A percentile compares a stretch with the other conserved stretches of the same genome.
Evolutionary conservation across 1,140 invertebrate species (phyloP).

Genomic region (Drosophila sulfurigaster): DNA sequence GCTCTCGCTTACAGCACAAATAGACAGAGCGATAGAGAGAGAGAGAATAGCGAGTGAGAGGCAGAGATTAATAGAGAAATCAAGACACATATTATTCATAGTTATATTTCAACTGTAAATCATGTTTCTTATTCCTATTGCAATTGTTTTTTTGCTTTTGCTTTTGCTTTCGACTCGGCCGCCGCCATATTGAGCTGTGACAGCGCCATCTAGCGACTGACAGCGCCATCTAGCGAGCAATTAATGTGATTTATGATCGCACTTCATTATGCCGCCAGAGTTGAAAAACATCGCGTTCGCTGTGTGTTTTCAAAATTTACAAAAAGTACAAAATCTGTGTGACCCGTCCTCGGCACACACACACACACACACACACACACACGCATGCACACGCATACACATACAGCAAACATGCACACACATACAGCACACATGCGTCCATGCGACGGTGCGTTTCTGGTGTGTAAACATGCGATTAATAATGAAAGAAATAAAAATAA

Average conservation of each 20-base stretch:
- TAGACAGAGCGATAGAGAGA: neutral
- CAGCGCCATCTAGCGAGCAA: constrained; percentile 68
- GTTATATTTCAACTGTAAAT: no score
- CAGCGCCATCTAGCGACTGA: constrained; percentile 13
- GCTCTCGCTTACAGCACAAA: constrained; percentile 14
- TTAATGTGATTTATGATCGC: constrained; percentile 78
- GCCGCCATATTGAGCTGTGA: constrained; percentile 60
- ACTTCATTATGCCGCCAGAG: constrained; percentile 62
- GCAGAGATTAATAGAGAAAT: neutral
- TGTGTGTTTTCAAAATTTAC: constrained; percentile 62
- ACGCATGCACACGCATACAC: constrained; percentile 19
- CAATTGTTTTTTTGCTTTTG: no score
- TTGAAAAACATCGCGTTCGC: constrained; percentile 15
- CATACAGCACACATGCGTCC: constrained; percentile 1
- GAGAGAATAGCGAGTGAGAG: neutral
- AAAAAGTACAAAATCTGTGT: constrained; percentile 35
- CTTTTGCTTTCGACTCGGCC: constrained; percentile 37
- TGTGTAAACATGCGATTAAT: constrained; percentile 80
- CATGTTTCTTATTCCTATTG: no score
- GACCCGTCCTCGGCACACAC: neutral
- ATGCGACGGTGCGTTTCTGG: constrained; percentile 61
- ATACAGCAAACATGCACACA: constrained; percentile 11
- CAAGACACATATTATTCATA: no score
- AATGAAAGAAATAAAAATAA: constrained; percentile 79
- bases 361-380: neutral